A percentile compares a stretch with the other conserved stretches of the same genome.
phyloP scores from a whole-genome alignment of 1,140 invertebrate genomes.

The Drosophila elegans region DNA sequence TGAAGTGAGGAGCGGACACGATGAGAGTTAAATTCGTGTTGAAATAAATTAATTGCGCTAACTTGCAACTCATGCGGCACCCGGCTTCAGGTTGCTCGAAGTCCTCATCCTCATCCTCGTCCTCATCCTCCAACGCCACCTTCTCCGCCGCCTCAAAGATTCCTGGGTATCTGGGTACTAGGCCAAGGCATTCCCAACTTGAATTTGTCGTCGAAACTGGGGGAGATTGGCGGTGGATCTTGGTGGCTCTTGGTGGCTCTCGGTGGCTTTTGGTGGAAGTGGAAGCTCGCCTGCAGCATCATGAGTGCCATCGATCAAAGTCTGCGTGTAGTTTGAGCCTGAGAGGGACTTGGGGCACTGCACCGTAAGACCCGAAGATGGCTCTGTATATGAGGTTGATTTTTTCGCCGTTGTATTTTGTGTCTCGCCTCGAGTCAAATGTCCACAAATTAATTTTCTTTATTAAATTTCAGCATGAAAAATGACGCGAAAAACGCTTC shows the following conservation, averaged over 20 bases:
- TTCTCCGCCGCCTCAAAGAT: constrained; percentile 2
- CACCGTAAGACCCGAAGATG: constrained; percentile 7
- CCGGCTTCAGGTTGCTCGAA: constrained; percentile 19
- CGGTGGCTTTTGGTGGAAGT: constrained; percentile 22
- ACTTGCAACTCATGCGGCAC: constrained; percentile 82
- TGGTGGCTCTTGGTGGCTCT: constrained; percentile 8
- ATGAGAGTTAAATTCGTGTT: constrained; percentile 84
- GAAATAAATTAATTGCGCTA: constrained; percentile 84
- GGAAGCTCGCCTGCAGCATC: constrained; percentile 70
- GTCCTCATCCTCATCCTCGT: neutral
- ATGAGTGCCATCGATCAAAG: constrained; percentile 83
- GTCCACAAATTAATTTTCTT: constrained; percentile 84
- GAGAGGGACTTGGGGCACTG: constrained; percentile 28
- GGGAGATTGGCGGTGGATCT: constrained; percentile 35
- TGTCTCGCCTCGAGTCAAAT: constrained; percentile 82
- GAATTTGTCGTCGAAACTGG: constrained; percentile 72
- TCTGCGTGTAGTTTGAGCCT: constrained; percentile 73
- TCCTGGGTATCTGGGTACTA: constrained; percentile 32
- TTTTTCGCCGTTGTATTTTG: constrained; percentile 40
- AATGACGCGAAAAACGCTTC: constrained; percentile 83
- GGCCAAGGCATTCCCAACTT: constrained; percentile 68
- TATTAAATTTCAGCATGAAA: constrained; percentile 84
- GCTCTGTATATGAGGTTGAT: constrained; percentile 11
- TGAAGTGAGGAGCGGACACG: constrained; percentile 53
- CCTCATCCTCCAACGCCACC: neutral